Base-by-base conservation (phyloP, 2,797 vertebrate genomes). In the Cyclopterus lumpus region DNA sequence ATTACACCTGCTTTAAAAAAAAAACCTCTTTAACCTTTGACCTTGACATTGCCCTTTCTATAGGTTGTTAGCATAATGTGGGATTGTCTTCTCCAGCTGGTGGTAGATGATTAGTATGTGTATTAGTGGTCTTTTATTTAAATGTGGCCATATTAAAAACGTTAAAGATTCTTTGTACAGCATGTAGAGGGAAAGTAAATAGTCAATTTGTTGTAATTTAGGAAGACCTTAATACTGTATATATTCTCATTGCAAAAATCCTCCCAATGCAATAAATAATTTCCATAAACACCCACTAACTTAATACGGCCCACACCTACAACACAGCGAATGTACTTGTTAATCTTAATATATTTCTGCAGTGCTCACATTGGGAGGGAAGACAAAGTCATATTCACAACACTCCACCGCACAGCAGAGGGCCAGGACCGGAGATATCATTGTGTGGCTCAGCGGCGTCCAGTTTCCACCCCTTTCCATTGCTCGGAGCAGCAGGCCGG, bases 391-490 rank as follows among this genome's bases (percentile, higher is more conserved):
- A 63, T 63, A 70, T 81, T 83, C 67, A 82, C 68, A 85, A 62
- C 60, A 69, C 71, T 71, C 79, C 72, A 81, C 86, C 75, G 82
- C 82, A 85, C 79, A 84, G 83, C 81, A 80, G 48, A 79, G 69
- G 68, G 64, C 71, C 64, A 80, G 86, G 83, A 87, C 80, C 87
- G 79, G 78, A 87, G 92, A 90, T 90, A 91, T 87, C 88, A 91
- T 91, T 93, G 91, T 93, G 89, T 82, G 71, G 58, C 84, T 76
- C 64, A 57, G 66, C 42, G 80, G 92, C 67, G 70, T 94, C 90
- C 84, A 86, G 90, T 94, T 93, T 93, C 93, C 81, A 82, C 49
- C 64, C 76, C 67, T 83, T 73, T 81, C 85, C 83, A 85, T 75
- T 73, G 82, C 85, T 88, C 80, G 61, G 73, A 85, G 84, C 81